A percentile compares a stretch with the other conserved stretches of the same genome.
phyloP scores from a whole-genome alignment of 2,797 vertebrate genomes.

The Pangasius krempfi region DNA sequence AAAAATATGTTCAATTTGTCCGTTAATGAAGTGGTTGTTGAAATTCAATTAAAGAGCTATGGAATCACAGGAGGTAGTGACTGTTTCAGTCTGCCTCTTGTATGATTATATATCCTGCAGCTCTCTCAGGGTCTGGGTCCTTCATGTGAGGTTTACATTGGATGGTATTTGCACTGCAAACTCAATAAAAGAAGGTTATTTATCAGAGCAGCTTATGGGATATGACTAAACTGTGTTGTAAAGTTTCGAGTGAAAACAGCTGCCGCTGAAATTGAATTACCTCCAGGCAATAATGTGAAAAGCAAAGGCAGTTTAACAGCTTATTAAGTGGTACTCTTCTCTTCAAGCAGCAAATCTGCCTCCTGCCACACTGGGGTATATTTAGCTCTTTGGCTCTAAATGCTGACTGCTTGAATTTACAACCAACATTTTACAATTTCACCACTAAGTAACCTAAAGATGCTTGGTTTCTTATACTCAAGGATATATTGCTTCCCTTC shows the following conservation, averaged over 20 bases:
- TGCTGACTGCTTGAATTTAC: conserved; percentile 11
- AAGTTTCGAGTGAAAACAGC: conserved; percentile 79
- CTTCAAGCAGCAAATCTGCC: conserved; percentile 38
- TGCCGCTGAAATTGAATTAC: conserved; percentile 78
- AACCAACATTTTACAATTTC: conserved; percentile 24
- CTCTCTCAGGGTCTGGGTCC: conserved; percentile 57
- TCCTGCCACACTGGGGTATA: conserved; percentile 37
- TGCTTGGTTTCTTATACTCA: background rate
- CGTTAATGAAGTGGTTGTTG: background rate
- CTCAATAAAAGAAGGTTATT: conserved; percentile 80
- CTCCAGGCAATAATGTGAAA: conserved; percentile 73
- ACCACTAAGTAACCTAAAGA: background rate
- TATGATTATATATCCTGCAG: conserved; percentile 59
- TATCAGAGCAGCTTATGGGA: conserved; percentile 78
- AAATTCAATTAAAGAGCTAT: conserved; percentile 12
- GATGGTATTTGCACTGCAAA: conserved; percentile 79
- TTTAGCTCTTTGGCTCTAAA: conserved; percentile 17
- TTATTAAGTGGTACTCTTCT: conserved; percentile 66
- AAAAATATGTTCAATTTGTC: conserved; percentile 21
- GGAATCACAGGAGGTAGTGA: conserved; percentile 15
- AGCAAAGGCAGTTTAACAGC: conserved; percentile 76
- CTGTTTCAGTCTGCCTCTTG: conserved; percentile 25
- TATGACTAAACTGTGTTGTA: conserved; percentile 76
- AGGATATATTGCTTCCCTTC: background rate
- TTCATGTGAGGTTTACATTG: conserved; percentile 69